phyloP scores from a whole-genome alignment of 2,888 invertebrate species.

The Crepidodera aurea region DNA sequence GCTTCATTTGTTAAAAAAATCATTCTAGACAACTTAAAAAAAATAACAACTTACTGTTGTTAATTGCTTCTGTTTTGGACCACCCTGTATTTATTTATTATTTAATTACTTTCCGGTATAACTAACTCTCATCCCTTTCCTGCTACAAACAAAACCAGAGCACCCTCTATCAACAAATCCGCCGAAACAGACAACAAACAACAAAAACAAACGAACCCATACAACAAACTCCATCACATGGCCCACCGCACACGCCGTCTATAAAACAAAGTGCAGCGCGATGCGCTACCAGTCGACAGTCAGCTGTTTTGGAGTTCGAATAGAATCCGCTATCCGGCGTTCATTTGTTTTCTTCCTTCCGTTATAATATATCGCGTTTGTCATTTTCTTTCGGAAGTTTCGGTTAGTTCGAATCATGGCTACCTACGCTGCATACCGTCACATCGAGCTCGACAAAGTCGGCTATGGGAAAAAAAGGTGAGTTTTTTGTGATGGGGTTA shows the following conservation, averaged over 20 bases:
- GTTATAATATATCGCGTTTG: conserved; percentile 18
- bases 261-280: conserved; percentile 53
- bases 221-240: conserved; percentile 38
- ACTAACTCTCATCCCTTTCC: conserved; percentile 8
- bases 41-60: too few relatives aligned
- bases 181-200: conserved; percentile 19
- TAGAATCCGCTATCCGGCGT: not conserved
- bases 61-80: too few relatives aligned
- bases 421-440: conserved; percentile 91
- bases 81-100: not conserved
- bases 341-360: conserved; percentile 20
- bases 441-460: conserved; percentile 92
- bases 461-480: conserved; percentile 94
- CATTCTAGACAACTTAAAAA: too few relatives aligned
- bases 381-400: conserved; percentile 39
- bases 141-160: conserved; percentile 10
- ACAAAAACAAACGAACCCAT: conserved; percentile 30
- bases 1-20: too few relatives aligned
- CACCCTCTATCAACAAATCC: conserved; percentile 18
- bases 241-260: conserved; percentile 49
- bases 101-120: not conserved
- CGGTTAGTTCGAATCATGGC: conserved; percentile 70
- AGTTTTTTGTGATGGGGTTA: conserved; percentile 43
- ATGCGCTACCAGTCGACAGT: conserved; percentile 53
- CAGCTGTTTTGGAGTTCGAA: conserved; percentile 50